Conservation (phyloP, 1,140 invertebrate species). For the Dendroctonus ponderosae region DNA sequence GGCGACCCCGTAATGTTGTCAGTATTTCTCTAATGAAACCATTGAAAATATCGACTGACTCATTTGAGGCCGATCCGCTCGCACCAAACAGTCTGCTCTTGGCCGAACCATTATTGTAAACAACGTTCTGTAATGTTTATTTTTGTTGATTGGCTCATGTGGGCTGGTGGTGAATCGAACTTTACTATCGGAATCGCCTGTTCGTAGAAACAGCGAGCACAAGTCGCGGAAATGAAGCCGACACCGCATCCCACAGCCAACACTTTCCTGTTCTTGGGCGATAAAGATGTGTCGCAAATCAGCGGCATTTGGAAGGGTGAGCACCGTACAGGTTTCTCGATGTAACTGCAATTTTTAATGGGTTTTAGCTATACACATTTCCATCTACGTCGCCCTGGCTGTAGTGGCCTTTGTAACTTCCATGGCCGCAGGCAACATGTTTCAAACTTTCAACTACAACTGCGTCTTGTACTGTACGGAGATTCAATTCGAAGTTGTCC, state of each 20-base stretch:
- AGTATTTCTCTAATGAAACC: too few species aligned
- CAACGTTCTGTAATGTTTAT: conserved; percentile 28
- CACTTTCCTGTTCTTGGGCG: conserved; percentile 23
- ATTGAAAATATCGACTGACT: too few species aligned
- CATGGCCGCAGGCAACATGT: conserved; percentile 28
- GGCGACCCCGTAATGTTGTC: too few species aligned
- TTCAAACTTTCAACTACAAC: conserved; percentile 33
- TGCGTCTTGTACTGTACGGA: conserved; percentile 25
- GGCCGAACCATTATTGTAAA: conserved; percentile 11
- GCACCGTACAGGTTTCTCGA: not conserved
- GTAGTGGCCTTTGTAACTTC: conserved; percentile 20
- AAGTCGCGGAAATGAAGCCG: conserved; percentile 6
- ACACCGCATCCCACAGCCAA: not conserved
- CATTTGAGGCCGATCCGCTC: not conserved
- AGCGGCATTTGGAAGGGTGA: conserved; percentile 31
- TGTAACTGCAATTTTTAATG: not conserved
- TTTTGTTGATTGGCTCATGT: conserved; percentile 26
- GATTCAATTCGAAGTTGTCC: conserved; percentile 2
- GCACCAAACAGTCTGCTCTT: conserved; percentile 2
- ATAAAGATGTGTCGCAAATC: conserved; percentile 26
- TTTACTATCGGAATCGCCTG: conserved; percentile 4
- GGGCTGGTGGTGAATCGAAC: conserved; percentile 10
- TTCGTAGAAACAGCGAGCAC: not conserved
- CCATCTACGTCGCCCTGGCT: conserved; percentile 24
- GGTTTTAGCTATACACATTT: conserved; percentile 24